Conservation (phyloP, 2,113 vertebrate species). For the Malurus alboscapulatus region DNA sequence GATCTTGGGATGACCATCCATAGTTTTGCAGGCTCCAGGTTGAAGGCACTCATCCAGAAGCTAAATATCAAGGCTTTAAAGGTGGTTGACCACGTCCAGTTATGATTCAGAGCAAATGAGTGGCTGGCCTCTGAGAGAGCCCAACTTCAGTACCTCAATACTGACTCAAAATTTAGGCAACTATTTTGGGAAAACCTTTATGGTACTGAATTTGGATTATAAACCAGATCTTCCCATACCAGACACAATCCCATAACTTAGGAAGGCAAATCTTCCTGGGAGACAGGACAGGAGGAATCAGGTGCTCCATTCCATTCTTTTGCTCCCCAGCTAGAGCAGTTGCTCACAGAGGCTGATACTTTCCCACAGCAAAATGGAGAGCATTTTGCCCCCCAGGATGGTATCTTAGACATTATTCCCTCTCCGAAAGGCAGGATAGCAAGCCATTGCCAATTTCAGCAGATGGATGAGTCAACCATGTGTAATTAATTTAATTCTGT, state of each 20-base stretch:
- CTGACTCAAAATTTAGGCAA: not conserved
- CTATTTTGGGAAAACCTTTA: not conserved
- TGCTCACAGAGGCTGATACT: not conserved
- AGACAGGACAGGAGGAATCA: not conserved
- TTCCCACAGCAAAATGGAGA: not conserved
- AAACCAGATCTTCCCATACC: not conserved
- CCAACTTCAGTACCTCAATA: not conserved
- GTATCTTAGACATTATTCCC: not conserved
- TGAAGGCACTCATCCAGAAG: not conserved
- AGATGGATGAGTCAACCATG: not conserved
- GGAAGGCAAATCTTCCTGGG: not conserved
- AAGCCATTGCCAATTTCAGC: not conserved
- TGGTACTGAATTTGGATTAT: not conserved
- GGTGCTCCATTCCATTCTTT: not conserved
- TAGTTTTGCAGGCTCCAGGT: not conserved
- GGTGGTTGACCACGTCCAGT: not conserved
- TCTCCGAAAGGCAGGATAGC: not conserved
- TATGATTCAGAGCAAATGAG: not conserved
- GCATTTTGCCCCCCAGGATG: not conserved
- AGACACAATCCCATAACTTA: not conserved
- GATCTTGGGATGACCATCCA: not conserved
- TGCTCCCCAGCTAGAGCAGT: not conserved
- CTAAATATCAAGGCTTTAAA: not conserved
- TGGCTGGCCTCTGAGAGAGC: not conserved
- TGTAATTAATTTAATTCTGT: not conserved